These are phyloP conservation scores for Amphiura filiformis DNA, from an alignment of 35 echinoderm and acorn worm genomes.

Conservation along the genomic window DNA sequence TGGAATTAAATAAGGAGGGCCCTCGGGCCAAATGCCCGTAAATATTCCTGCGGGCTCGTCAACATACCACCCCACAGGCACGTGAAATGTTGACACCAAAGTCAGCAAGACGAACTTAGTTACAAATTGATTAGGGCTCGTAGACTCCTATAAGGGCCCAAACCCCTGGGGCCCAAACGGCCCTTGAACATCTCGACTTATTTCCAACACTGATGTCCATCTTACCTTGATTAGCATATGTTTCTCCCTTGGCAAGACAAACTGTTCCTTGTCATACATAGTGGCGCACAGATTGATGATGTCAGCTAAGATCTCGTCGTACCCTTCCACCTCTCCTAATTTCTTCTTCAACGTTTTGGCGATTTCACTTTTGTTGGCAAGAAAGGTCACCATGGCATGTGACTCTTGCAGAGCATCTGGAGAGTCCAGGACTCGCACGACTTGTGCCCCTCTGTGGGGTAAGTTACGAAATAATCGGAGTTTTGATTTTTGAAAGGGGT, in stretches of 20 bases:
- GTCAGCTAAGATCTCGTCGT: conserved; percentile 79
- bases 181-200: too few species aligned
- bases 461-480: not conserved
- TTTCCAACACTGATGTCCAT: too few species aligned
- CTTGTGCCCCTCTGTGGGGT: conserved; percentile 76
- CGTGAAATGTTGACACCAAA: too few species aligned
- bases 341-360: conserved; percentile 56
- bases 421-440: conserved; percentile 55
- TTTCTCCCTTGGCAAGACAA: conserved; percentile 77
- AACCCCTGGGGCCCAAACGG: too few species aligned
- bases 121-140: too few species aligned
- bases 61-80: too few species aligned
- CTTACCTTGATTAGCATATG: conserved; percentile 88
- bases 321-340: conserved; percentile 53
- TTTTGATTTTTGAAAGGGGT: too few species aligned
- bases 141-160: too few species aligned
- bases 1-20: too few species aligned
- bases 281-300: conserved; percentile 75
- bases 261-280: conserved; percentile 71
- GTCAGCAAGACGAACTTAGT: too few species aligned
- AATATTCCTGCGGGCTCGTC: too few species aligned
- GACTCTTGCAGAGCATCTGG: conserved; percentile 66
- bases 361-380: conserved; percentile 71
- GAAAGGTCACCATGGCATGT: conserved; percentile 60
- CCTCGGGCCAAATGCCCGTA: too few species aligned